Evolutionary conservation across 1,140 invertebrate genomes (phyloP), one percentile per base, ranked within the genome.

Genomic region (Lethrus apterus): DNA sequence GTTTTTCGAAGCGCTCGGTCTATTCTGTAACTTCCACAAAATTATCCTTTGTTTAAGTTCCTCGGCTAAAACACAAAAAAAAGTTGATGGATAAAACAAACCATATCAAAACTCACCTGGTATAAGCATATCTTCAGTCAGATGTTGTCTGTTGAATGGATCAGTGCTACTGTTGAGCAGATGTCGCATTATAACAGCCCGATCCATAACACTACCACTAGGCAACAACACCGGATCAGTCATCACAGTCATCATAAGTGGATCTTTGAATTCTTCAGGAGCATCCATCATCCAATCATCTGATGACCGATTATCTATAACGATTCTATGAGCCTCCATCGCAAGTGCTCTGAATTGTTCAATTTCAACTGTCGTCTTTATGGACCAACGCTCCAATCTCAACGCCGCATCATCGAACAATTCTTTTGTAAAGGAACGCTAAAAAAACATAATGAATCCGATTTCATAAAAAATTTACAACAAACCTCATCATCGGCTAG

Each of bases 201-300:
- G 77, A 68, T 98, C 94, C 91, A 98, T 97, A 2, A 97, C 77
- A 58, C 89, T 89, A 45, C 94, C 94, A 44, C 91, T 92, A 7
- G 94, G 94, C 48, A 99, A 71, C 46, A 85, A 73, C 0, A 98
- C 93, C 2, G 95, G 95, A 67, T 99, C 93, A 1, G 84, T 84
- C 94, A 98, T 98, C 13, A 99, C 67, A 0, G 93, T 98, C 61
- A 94, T 91, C 93, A 98, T 97, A 1, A 99, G 70, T 0, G 94
- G 93, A 77, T 98, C 94, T 70, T 84, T 84, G 66, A 96, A 98
- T 69, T 98, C 93, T 54, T 98, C 94, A 0, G 95, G 95, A 30
- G 93, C 92, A 67, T 98, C 93, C 19, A 88, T 89, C 62, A 84
- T 93, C 67, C 97, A 93, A 51, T 93, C 89, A 60, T 90, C 85